Conservation (phyloP, 2,113 vertebrate species). For the Chaetura pelagica region DNA sequence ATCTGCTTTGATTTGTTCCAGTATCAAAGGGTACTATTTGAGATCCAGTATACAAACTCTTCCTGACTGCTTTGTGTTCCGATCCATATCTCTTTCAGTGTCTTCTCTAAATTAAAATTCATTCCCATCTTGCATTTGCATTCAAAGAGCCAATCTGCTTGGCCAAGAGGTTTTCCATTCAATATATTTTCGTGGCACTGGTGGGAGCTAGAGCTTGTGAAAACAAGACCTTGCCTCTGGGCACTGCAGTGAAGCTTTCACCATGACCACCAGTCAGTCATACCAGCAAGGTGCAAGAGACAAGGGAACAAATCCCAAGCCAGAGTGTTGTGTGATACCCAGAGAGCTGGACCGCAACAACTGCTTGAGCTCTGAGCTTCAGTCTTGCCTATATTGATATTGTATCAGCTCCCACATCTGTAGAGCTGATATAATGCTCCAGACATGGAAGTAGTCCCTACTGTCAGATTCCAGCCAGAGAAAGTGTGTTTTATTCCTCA, state of each 20-base stretch:
- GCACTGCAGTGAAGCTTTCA: background rate
- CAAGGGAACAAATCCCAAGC: fast-evolving
- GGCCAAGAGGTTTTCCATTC: background rate
- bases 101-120: background rate
- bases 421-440: background rate
- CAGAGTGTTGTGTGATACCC: fast-evolving
- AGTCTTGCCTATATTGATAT: background rate
- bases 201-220: background rate
- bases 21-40: background rate
- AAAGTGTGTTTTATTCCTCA: background rate
- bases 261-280: fast-evolving
- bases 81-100: background rate
- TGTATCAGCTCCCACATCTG: background rate
- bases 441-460: background rate
- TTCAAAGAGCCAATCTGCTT: background rate
- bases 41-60: background rate
- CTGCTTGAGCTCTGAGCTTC: background rate
- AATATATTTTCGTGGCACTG: background rate
- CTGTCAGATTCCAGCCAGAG: background rate
- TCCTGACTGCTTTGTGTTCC: background rate
- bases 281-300: background rate
- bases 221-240: background rate
- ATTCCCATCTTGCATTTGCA: background rate
- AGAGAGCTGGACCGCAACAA: fast-evolving
- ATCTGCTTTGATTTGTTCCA: background rate